Conservation (phyloP, 2,797 vertebrate species). For the Mus spretus region DNA sequence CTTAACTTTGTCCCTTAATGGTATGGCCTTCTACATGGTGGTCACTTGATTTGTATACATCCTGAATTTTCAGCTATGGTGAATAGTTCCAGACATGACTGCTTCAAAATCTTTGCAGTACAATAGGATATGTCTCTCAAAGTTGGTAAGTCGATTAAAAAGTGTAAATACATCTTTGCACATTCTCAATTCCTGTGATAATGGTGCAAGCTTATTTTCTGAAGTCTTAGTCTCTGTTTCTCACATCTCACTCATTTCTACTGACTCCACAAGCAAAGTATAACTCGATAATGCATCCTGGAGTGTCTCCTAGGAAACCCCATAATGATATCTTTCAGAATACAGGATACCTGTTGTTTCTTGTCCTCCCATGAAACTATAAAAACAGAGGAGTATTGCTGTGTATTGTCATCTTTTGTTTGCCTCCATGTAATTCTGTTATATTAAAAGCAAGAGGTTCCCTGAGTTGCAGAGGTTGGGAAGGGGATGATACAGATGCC, state of each 20-base stretch:
- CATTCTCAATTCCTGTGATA: background rate
- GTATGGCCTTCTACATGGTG: too few relatives aligned
- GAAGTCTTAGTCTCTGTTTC: background rate
- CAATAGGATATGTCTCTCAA: background rate
- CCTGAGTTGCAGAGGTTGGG: background rate
- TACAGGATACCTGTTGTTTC: slow-evolving; percentile 59
- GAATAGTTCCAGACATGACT: background rate
- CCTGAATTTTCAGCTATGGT: background rate
- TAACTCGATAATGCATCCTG: background rate
- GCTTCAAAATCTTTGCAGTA: background rate
- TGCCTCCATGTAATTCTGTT: slow-evolving; percentile 6
- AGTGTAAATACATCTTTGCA: slow-evolving; percentile 4
- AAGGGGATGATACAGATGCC: background rate
- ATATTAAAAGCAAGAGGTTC: background rate
- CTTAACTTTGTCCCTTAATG: background rate
- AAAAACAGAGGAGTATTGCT: slow-evolving; percentile 42
- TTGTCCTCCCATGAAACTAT: slow-evolving; percentile 34
- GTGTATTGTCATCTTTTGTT: background rate
- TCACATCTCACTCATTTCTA: slow-evolving; percentile 42
- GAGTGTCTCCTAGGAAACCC: slow-evolving; percentile 74
- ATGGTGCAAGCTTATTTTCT: slow-evolving; percentile 49
- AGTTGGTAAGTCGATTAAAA: slow-evolving; percentile 18
- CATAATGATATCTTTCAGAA: slow-evolving; percentile 49
- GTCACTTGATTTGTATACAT: background rate
- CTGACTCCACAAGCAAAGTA: slow-evolving; percentile 50